Base-by-base conservation (phyloP, 2,113 vertebrate genomes). In the Melanerpes formicivorus region DNA sequence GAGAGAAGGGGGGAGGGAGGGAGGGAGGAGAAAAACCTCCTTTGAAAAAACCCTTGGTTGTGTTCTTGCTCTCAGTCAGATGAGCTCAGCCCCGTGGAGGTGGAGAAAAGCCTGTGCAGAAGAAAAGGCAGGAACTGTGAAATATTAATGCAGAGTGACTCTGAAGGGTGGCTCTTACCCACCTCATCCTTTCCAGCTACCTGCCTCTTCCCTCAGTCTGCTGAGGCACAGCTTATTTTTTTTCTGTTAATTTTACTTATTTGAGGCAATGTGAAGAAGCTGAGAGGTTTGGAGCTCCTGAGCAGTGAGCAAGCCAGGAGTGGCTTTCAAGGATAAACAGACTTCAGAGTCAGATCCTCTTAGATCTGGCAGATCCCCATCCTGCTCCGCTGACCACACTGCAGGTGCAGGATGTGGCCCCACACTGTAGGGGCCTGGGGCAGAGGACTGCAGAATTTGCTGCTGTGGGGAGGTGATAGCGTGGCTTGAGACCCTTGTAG, bases 401-500 rank as follows among this genome's bases (percentile, higher is more conserved):
- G 2, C 0, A 0, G 70, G 7, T 6, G 64, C 50, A 22, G 80
- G 56, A 52, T 27, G 37, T 1, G 13, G 54, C 67, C 46, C 40
- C 64, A 66, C 7, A 22, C 9, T 17, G 27, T 30, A 32, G 60
- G n/a, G 37, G 23, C 27, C 67, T 65, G 1, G 16, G 14, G 85
- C 25, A 16, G 30, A 18, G 18, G 23, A 4, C 9, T 50, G 71
- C 55, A 37, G 69, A 25, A 25, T 3, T 12, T 18, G 50, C 14
- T 32, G 30, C 15, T 16, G 10, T 26, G 60, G 69, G 54, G 27
- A 34, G 42, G 26, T 25, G 52, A 25, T 55, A 90, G 17, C 0
- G 0, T 5, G 58, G 63, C 71, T 76, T 44, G 26, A 34, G 74
- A 2, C 62, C 11, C 0, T 34, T 0, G 0, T 22, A 2, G 29